phyloP scores from a whole-genome alignment of 2,113 vertebrate genomes.

The Spea multiplicata region DNA sequence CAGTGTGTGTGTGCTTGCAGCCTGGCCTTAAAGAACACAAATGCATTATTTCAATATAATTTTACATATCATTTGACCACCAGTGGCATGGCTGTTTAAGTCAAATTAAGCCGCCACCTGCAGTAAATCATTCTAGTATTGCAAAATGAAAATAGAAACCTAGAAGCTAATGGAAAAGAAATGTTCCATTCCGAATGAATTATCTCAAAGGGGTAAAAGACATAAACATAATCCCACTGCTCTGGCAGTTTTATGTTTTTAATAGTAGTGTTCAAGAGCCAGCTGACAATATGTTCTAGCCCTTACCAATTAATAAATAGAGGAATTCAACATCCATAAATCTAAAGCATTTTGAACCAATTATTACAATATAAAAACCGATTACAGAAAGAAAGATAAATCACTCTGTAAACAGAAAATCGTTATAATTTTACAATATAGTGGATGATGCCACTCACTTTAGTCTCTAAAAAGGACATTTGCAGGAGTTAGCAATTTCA shows the following conservation, averaged over 20 bases:
- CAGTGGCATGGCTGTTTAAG: conserved; percentile 1
- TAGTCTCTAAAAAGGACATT: too few species aligned
- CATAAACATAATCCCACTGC: conserved; percentile 12
- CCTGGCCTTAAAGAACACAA: not conserved
- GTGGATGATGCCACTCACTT: too few species aligned
- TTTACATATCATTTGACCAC: conserved; percentile 8
- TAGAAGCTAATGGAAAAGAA: conserved; percentile 13
- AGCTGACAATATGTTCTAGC: conserved; percentile 12
- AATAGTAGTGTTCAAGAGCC: not conserved
- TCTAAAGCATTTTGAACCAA: not conserved
- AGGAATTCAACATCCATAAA: conserved; percentile 13
- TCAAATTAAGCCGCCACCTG: not conserved
- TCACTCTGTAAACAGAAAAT: not conserved
- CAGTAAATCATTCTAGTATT: conserved; percentile 13
- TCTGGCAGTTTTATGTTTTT: conserved; percentile 13
- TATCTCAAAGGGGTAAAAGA: conserved; percentile 6
- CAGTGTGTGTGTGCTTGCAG: not conserved
- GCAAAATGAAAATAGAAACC: conserved; percentile 6
- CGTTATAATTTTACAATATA: not conserved
- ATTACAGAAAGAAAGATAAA: not conserved
- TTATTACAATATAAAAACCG: not conserved
- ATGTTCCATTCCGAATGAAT: conserved; percentile 8
- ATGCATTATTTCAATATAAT: not conserved
- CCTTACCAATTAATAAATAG: not conserved
- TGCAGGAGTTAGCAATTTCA: too few species aligned